Evolutionary conservation across 2,113 vertebrate species (phyloP).

Genomic region (Cochlearius cochlearius): DNA sequence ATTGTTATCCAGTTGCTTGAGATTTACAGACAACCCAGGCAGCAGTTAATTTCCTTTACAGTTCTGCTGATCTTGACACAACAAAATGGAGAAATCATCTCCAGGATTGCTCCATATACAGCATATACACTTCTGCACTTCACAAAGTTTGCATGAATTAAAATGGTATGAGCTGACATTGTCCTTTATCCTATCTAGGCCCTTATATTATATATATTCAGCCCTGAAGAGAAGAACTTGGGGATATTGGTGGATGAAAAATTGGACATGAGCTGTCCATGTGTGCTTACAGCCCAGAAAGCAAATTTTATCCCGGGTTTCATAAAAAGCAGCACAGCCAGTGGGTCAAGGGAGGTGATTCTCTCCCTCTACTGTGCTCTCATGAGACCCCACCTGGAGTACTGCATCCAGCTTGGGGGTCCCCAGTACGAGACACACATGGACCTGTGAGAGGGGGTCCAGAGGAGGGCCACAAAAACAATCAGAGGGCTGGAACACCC

Average conservation of each 20-base stretch:
- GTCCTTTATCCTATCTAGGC: neutral
- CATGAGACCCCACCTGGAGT: neutral
- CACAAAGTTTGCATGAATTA: neutral
- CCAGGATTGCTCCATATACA: neutral
- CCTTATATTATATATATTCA: neutral
- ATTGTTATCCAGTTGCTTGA: neutral
- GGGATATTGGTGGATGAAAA: neutral
- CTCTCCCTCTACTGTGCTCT: accelerated
- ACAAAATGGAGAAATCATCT: neutral
- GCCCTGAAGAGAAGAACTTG: neutral
- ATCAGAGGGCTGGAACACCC: neutral
- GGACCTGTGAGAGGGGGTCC: neutral
- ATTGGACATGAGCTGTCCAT: neutral
- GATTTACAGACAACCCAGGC: neutral
- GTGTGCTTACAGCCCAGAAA: neutral
- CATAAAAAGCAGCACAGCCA: neutral
- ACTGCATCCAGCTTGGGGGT: neutral
- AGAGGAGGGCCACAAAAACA: neutral
- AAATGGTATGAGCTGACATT: neutral
- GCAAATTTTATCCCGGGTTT: accelerated
- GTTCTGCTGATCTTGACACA: neutral
- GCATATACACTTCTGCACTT: neutral
- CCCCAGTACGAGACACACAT: no score
- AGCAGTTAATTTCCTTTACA: neutral
- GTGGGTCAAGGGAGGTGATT: accelerated